Conservation (phyloP, 1,140 invertebrate species). For the Drosophila cardini region DNA sequence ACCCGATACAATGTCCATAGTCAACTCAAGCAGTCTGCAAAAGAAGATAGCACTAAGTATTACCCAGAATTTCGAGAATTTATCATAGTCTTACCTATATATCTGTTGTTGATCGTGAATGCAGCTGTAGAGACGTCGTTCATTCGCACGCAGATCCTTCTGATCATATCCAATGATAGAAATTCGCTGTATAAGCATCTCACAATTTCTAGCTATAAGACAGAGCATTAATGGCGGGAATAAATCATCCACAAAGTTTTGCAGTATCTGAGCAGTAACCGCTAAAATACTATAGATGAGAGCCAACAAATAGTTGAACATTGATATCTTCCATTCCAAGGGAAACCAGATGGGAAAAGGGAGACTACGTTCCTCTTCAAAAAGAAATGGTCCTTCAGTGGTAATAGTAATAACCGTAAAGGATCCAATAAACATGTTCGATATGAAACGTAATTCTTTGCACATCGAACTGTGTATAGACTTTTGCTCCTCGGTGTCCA, state of each 20-base stretch:
- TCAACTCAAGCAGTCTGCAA: constrained; percentile 46
- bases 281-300: constrained; percentile 28
- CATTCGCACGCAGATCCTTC: constrained; percentile 25
- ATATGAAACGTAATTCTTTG: constrained; percentile 22
- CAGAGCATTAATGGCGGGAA: constrained; percentile 59
- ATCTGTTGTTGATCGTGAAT: constrained; percentile 63
- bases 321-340: constrained; percentile 57
- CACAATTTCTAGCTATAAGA: constrained; percentile 59
- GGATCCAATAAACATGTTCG: constrained; percentile 34
- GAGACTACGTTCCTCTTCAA: constrained; percentile 36
- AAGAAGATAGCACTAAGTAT: background rate
- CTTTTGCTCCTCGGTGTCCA: constrained; percentile 25
- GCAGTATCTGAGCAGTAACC: constrained; percentile 45
- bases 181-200: constrained; percentile 57
- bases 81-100: constrained; percentile 46
- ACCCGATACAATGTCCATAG: constrained; percentile 53
- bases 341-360: constrained; percentile 69
- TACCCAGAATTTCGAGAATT: no score
- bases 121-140: constrained; percentile 50
- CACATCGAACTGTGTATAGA: constrained; percentile 11
- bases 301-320: constrained; percentile 32
- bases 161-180: constrained; percentile 50
- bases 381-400: constrained; percentile 26
- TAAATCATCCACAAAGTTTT: constrained; percentile 61
- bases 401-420: constrained; percentile 18